Evolutionary conservation across 2,888 invertebrate genomes (phyloP).

Genomic region (Drosophila falleni): DNA sequence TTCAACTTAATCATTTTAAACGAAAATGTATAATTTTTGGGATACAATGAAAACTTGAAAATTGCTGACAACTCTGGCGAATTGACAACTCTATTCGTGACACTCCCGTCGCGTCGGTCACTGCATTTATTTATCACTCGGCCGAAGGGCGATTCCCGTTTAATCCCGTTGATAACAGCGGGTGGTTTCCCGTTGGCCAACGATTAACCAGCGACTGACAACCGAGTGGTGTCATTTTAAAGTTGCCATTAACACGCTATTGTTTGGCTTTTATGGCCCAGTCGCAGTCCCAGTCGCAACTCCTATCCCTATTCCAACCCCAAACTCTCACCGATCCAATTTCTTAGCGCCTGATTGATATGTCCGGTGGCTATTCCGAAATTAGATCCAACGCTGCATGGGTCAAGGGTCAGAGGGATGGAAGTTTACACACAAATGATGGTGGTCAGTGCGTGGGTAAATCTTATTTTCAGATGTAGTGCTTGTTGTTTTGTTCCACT

Average conservation of each 20-base stretch:
- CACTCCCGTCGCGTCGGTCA: slow-evolving; percentile 40
- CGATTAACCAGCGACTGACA: slow-evolving; percentile 61
- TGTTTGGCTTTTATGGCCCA: slow-evolving; percentile 67
- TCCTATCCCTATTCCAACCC: slow-evolving; percentile 7
- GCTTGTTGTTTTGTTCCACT: too few species aligned
- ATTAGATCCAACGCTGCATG: slow-evolving; percentile 16
- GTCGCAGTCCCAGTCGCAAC: slow-evolving; percentile 22
- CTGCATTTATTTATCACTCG: slow-evolving; percentile 73
- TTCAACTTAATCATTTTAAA: background rate
- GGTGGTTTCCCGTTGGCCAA: slow-evolving; percentile 56
- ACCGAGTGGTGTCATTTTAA: slow-evolving; percentile 79
- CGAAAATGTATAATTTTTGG: background rate
- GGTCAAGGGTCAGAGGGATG: slow-evolving; percentile 6
- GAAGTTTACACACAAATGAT: slow-evolving; percentile 10
- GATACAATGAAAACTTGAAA: slow-evolving; percentile 11
- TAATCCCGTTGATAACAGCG: slow-evolving; percentile 71
- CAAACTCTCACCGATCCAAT: slow-evolving; percentile 57
- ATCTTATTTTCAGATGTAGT: background rate
- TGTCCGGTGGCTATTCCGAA: slow-evolving; percentile 50
- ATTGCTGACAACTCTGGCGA: slow-evolving; percentile 43
- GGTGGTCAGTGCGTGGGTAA: slow-evolving; percentile 23
- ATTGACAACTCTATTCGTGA: slow-evolving; percentile 70
- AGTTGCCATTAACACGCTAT: slow-evolving; percentile 81
- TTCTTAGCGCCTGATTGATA: slow-evolving; percentile 75
- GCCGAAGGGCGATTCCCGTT: slow-evolving; percentile 39